These are phyloP conservation scores for Lepilemur septentrionalis DNA, from an alignment of 2,797 vertebrate genomes.

Conservation along the genomic window DNA sequence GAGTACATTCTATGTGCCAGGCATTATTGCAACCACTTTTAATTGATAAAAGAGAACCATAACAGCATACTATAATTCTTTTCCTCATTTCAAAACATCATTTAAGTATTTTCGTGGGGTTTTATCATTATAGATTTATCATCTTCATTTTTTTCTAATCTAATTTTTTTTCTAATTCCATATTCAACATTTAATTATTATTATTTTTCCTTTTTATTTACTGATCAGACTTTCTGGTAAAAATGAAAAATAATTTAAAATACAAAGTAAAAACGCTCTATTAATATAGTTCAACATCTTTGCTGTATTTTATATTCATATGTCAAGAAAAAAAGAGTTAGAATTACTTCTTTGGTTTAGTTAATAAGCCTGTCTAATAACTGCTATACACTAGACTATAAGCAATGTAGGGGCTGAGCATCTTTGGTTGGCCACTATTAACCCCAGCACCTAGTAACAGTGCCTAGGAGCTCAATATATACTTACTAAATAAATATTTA, in stretches of 20 bases:
- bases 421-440: neutral
- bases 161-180: neutral
- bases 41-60: neutral
- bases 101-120: neutral
- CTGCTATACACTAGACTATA: neutral
- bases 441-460: neutral
- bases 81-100: constrained; percentile 30
- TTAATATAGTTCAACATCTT: neutral
- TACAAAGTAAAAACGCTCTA: constrained; percentile 16
- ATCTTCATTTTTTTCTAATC: neutral
- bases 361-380: neutral
- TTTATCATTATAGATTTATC: constrained; percentile 1
- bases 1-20: neutral
- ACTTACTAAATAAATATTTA: constrained; percentile 16
- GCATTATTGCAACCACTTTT: neutral
- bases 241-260: constrained; percentile 22
- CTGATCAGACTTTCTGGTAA: neutral
- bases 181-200: constrained; percentile 15
- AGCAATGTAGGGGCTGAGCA: neutral
- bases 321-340: neutral
- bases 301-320: constrained; percentile 12
- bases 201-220: neutral
- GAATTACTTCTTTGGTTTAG: constrained; percentile 18
- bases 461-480: neutral
- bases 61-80: neutral